phyloP scores from a whole-genome alignment of 2,888 invertebrate genomes.

The Ligdia adustata region DNA sequence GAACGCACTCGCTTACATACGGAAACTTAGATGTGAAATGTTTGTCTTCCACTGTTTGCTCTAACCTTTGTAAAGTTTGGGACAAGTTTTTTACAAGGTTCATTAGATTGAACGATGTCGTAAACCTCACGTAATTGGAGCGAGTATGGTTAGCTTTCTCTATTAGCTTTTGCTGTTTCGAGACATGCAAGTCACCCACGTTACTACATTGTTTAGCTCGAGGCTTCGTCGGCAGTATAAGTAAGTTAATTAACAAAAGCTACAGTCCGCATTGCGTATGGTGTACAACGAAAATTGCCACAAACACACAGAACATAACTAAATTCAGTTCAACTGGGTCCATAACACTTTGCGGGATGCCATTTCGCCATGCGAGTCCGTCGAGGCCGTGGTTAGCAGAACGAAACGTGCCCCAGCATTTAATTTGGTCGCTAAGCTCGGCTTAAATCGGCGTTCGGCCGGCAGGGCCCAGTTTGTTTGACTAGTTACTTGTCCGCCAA shows the following conservation, averaged over 20 bases:
- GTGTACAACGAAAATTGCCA: slow-evolving; percentile 1
- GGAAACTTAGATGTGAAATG: slow-evolving; percentile 38
- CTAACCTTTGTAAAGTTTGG: slow-evolving; percentile 13
- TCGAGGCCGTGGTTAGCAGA: slow-evolving; percentile 39
- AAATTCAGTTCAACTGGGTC: slow-evolving; percentile 29
- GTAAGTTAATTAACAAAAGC: not conserved
- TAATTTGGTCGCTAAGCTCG: slow-evolving; percentile 64
- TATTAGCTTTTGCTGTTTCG: too few relatives aligned
- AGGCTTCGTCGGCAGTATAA: too few relatives aligned
- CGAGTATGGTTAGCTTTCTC: too few relatives aligned
- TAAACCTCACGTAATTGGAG: not conserved
- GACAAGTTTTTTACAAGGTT: slow-evolving; percentile 17
- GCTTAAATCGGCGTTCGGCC: slow-evolving; percentile 43
- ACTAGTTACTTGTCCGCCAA: slow-evolving; percentile 73
- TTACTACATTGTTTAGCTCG: too few relatives aligned
- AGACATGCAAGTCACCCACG: too few relatives aligned
- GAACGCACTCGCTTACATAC: slow-evolving; percentile 45
- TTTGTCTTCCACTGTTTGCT: slow-evolving; percentile 34
- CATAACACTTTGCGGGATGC: slow-evolving; percentile 42
- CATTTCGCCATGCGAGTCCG: slow-evolving; percentile 23
- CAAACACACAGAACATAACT: slow-evolving; percentile 35
- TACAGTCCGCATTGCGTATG: not conserved
- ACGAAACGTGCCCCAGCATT: slow-evolving; percentile 61
- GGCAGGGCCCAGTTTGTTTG: slow-evolving; percentile 60
- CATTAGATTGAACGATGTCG: slow-evolving; percentile 1